Conservation (phyloP, 2,888 invertebrate species). For the Onthophagus sagittarius region DNA sequence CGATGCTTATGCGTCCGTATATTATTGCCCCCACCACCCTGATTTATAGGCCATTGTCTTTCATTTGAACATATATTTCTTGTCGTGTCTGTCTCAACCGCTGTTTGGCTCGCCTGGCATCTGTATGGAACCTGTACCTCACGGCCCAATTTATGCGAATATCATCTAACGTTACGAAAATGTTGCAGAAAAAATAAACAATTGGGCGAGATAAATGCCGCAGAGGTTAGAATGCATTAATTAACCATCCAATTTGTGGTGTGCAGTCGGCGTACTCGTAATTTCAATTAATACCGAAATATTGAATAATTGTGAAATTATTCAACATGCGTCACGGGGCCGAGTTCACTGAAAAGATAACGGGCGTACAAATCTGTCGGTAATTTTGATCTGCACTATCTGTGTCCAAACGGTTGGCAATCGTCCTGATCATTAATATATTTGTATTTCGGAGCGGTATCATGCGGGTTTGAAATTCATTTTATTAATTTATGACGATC, state of each 20-base stretch:
- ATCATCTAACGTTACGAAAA: constrained; percentile 23
- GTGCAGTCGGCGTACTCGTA: not conserved
- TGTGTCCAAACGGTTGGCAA: not conserved
- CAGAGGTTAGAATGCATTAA: not conserved
- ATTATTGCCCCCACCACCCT: constrained; percentile 37
- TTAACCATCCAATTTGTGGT: not conserved
- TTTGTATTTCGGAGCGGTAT: not conserved
- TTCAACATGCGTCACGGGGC: not conserved
- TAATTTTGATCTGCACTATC: not conserved
- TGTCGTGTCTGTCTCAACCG: constrained; percentile 28
- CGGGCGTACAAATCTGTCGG: not conserved
- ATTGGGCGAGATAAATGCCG: too few species aligned
- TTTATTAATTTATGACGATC: not conserved
- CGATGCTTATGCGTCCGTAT: constrained; percentile 27
- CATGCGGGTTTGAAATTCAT: not conserved
- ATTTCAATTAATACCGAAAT: constrained; percentile 21
- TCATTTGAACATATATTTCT: constrained; percentile 50
- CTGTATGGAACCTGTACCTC: constrained; percentile 41
- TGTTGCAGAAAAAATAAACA: constrained; percentile 25
- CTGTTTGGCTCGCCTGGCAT: constrained; percentile 35
- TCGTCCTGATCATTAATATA: not conserved
- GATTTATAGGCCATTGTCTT: constrained; percentile 53
- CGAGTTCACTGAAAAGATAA: not conserved
- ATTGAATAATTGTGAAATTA: constrained; percentile 22
- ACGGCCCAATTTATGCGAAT: constrained; percentile 33